Evolutionary conservation across 2,888 invertebrate species (phyloP).

Genomic region (Apamea monoglypha): DNA sequence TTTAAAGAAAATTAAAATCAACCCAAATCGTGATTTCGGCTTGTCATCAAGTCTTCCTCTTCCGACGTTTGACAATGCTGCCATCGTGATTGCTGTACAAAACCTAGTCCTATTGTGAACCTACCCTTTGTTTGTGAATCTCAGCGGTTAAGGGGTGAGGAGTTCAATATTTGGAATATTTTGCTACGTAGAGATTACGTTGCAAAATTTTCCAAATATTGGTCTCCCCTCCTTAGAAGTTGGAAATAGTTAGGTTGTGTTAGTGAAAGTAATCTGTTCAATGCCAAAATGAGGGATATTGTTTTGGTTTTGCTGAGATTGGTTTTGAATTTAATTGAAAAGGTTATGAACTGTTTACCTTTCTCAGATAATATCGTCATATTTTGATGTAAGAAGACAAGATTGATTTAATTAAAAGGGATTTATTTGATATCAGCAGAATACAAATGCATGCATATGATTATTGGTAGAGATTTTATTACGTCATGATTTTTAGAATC

Average conservation of each 20-base stretch:
- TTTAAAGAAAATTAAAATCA: neutral
- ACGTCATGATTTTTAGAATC: too few species aligned
- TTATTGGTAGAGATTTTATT: too few species aligned
- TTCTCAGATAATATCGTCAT: too few species aligned
- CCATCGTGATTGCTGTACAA: neutral
- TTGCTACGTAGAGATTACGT: constrained; percentile 2
- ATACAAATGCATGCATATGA: too few species aligned
- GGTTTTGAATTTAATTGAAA: neutral
- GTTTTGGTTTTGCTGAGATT: constrained; percentile 9
- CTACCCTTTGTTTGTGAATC: constrained; percentile 29
- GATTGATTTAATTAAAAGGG: too few species aligned
- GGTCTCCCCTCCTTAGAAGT: neutral
- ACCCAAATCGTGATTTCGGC: neutral
- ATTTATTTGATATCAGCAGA: too few species aligned
- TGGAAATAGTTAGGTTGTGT: constrained; percentile 11
- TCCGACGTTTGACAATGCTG: too few species aligned
- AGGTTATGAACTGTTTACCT: neutral
- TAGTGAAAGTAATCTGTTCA: constrained; percentile 1
- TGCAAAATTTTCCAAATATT: too few species aligned
- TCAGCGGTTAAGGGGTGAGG: constrained; percentile 3
- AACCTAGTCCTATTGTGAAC: constrained; percentile 13
- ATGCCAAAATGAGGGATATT: neutral
- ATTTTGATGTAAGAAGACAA: too few species aligned
- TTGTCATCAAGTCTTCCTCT: neutral
- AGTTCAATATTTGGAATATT: constrained; percentile 32